These are phyloP conservation scores for Elephas maximus DNA, from an alignment of 2,113 vertebrate genomes.

Conservation along the genomic window DNA sequence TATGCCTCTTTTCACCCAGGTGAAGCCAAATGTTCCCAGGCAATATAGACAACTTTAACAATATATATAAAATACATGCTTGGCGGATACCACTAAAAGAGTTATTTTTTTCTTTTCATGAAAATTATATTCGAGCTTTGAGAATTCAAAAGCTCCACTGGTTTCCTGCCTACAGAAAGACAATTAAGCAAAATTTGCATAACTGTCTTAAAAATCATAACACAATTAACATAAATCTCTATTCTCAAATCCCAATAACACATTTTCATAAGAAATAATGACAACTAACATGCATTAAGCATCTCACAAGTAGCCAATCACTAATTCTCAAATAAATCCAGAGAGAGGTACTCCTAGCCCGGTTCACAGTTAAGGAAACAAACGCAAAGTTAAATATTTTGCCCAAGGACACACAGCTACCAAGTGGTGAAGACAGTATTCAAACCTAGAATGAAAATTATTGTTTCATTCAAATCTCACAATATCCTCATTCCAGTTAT, in stretches of 20 bases:
- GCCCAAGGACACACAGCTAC: not conserved
- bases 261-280: not conserved
- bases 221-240: not conserved
- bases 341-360: not conserved
- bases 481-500: not conserved
- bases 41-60: not conserved
- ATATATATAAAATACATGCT: not conserved
- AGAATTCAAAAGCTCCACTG: not conserved
- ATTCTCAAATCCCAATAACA: constrained; percentile 9
- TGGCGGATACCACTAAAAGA: not conserved
- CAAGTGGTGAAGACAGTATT: not conserved
- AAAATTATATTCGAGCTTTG: constrained; percentile 12
- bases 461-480: not conserved
- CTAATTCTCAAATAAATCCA: not conserved
- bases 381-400: not conserved
- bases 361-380: not conserved
- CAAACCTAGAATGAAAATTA: not conserved
- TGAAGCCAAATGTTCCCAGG: not conserved
- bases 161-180: constrained; percentile 31
- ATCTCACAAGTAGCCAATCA: not conserved
- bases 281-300: not conserved
- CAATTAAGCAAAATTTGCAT: not conserved
- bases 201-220: constrained; percentile 27
- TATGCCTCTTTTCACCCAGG: not conserved
- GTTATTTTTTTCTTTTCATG: not conserved